These are phyloP conservation scores for Channallabes apus DNA, from an alignment of 2,797 vertebrate species.

Conservation along the genomic window DNA sequence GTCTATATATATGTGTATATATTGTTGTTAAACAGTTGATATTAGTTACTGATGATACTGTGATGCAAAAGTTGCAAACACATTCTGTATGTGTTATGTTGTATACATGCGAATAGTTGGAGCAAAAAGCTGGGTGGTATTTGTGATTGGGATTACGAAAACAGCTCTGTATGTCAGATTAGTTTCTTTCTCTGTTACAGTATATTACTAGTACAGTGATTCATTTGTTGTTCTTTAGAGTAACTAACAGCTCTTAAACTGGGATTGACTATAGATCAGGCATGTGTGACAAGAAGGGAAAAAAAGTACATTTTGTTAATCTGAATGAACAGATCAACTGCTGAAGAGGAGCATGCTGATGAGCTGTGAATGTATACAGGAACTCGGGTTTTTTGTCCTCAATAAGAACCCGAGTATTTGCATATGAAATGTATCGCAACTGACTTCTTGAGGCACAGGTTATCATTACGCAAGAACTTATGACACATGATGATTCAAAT, in stretches of 20 bases:
- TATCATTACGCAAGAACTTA: not conserved
- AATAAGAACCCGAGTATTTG: not conserved
- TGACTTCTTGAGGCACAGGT: constrained; percentile 1
- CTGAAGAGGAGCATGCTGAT: not conserved
- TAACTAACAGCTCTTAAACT: not conserved
- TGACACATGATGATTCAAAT: not conserved
- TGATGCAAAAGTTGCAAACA: not conserved
- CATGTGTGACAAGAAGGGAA: not conserved
- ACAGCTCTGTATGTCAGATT: not conserved
- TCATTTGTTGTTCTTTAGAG: not conserved
- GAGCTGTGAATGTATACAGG: constrained; percentile 19
- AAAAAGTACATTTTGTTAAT: not conserved
- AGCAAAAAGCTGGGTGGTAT: not conserved
- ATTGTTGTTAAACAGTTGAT: not conserved
- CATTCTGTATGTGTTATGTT: not conserved
- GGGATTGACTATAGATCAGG: not conserved
- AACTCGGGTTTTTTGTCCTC: not conserved
- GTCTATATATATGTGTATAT: not conserved
- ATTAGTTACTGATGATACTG: not conserved
- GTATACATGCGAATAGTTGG: not conserved
- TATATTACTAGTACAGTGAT: not conserved
- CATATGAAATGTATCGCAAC: not conserved
- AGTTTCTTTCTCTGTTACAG: not conserved
- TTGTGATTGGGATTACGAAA: not conserved
- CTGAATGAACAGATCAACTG: not conserved